These are phyloP conservation scores for Hyposoter didymator DNA, from an alignment of 2,888 invertebrate species.

Conservation along the genomic window DNA sequence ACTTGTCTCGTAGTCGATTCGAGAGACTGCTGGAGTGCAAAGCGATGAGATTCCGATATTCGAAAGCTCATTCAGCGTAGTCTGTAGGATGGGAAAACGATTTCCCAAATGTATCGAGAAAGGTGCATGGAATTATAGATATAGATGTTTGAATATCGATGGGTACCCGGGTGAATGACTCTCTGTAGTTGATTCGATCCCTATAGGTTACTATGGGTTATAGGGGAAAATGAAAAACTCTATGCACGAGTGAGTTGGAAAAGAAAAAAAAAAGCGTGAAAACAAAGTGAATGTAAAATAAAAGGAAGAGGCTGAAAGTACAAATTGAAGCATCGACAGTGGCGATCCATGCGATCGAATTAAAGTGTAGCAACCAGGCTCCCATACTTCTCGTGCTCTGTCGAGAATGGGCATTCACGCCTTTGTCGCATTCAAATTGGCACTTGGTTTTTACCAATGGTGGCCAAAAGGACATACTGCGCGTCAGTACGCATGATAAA, in stretches of 20 bases:
- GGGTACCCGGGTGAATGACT: slow-evolving; percentile 33
- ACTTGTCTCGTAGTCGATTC: not conserved
- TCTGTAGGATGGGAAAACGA: slow-evolving; percentile 38
- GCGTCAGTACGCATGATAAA: not conserved
- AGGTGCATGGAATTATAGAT: slow-evolving; percentile 4
- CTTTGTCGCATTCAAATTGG: slow-evolving; percentile 7
- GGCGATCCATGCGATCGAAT: slow-evolving; percentile 59
- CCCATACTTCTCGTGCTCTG: slow-evolving; percentile 8
- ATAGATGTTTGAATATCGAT: slow-evolving; percentile 51
- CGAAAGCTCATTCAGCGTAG: slow-evolving; percentile 35
- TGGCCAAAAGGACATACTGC: slow-evolving; percentile 1
- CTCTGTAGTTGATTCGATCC: slow-evolving; percentile 28
- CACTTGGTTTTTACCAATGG: not conserved
- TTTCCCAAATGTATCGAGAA: slow-evolving; percentile 51
- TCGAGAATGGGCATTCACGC: slow-evolving; percentile 2
- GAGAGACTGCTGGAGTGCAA: not conserved
- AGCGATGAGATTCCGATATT: slow-evolving; percentile 11
- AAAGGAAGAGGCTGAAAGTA: slow-evolving; percentile 14
- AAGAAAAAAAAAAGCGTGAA: slow-evolving; percentile 21
- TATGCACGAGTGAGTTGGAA: slow-evolving; percentile 51
- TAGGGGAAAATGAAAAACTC: slow-evolving; percentile 57
- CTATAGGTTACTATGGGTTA: slow-evolving; percentile 29
- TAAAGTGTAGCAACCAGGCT: slow-evolving; percentile 40
- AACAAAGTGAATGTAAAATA: slow-evolving; percentile 24
- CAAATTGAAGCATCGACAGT: slow-evolving; percentile 29